These are phyloP conservation scores for Orbicella faveolata DNA, from an alignment of 64 coral and sea anemone species.

Conservation along the genomic window DNA sequence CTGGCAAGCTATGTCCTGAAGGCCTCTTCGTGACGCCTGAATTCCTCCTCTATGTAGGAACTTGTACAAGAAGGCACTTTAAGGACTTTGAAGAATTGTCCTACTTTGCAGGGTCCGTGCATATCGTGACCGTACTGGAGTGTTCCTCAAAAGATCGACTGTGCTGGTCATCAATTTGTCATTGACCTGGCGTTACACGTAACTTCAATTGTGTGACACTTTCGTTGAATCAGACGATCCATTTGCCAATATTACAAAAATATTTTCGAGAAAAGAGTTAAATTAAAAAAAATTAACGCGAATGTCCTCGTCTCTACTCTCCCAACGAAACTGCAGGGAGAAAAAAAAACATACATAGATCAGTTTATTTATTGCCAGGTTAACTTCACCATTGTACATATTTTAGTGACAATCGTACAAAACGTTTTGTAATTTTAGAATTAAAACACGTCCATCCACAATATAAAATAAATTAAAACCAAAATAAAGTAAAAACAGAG, in stretches of 20 bases:
- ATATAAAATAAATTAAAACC: not conserved
- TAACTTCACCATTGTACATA: not conserved
- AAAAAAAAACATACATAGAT: not conserved
- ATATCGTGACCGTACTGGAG: too few relatives aligned
- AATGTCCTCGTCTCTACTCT: not conserved
- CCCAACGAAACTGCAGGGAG: not conserved
- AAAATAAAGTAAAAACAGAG: not conserved
- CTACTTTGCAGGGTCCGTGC: too few relatives aligned
- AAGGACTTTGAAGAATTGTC: too few relatives aligned
- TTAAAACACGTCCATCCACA: not conserved
- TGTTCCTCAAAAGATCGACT: too few relatives aligned
- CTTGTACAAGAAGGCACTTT: too few relatives aligned
- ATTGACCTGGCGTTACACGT: not conserved
- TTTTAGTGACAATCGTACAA: not conserved
- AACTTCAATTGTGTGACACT: not conserved
- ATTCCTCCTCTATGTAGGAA: too few relatives aligned
- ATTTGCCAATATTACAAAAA: not conserved
- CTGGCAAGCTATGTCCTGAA: too few relatives aligned
- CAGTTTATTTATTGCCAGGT: constrained; percentile 6
- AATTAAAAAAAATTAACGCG: not conserved
- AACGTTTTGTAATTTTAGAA: not conserved
- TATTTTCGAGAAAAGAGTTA: not conserved
- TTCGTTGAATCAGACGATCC: not conserved
- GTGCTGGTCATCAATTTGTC: too few relatives aligned
- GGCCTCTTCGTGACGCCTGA: too few relatives aligned